Base-by-base conservation (phyloP, 2,113 vertebrate genomes). In the Maccullochella peelii region DNA sequence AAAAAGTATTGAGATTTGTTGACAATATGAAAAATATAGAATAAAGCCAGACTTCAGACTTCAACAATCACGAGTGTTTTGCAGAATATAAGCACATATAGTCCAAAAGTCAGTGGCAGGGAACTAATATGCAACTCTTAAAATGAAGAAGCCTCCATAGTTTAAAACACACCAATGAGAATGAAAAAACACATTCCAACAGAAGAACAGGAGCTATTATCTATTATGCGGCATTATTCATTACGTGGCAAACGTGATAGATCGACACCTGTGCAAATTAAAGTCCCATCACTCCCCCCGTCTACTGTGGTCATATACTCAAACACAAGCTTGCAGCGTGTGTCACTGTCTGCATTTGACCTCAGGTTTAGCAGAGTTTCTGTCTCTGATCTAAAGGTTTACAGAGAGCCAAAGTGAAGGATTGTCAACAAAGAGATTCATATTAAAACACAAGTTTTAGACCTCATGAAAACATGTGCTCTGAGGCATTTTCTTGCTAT, bases 201-300 rank as follows among this genome's bases (percentile, higher is more conserved):
- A 58, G 40, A 73, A 40, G 18, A 79, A 57, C 49, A 68, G 68
- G 5, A 82, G 68, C 44, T 38, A 69, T 58, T 69, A 84, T 87
- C 57, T n/a, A n/a, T n/a, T n/a, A n/a, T n/a, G n/a, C n/a, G n/a
- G n/a, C 80, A 75, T 92, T 75, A 88, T 89, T 90, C 78, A 86
- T 74, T 52, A 72, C 52, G 71, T 30, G 50, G 27, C 71, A 54
- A 47, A 40, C 6, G 21, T 77, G 81, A 88, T 71, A 65, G 52
- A 85, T 74, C 38, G 18, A 81, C 84, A 79, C 65, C 73, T 63
- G 78, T 75, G 58, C 68, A 68, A 73, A 79, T 83, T 69, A 88
- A 8, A 74, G 57, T 36, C 38, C 61, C 59, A 27, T 12, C 55
- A 55, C 63, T 36, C 57, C 57, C 16, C 55, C 2, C 30, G 16